Base-by-base conservation (phyloP, 2,797 vertebrate genomes). In the Anniella stebbinsi region DNA sequence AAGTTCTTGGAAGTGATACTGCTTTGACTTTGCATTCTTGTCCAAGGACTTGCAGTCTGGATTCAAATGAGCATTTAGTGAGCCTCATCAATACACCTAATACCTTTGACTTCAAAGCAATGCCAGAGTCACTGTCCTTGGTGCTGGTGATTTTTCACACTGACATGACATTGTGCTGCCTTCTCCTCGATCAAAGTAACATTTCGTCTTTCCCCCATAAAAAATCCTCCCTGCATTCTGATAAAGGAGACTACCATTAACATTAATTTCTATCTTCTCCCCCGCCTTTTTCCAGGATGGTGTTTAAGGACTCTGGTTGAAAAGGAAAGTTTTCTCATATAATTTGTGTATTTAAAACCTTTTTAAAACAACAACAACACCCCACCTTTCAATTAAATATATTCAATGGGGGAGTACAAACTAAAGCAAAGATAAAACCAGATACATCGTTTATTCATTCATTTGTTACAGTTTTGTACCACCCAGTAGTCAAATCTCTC, bases 111-210 rank as follows among this genome's bases (percentile, higher is more conserved):
- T 28, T 0, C 0, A 72, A 81, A 17, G 17, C 3, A 0, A 91
- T 91, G 86, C 80, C 1, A 38, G 54, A 84, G 89, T 73, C 91
- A 86, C 92, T 94, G 80, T 93, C 93, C 83, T 91, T 93, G 91
- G 94, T 96, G 91, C 92, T 93, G 94, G 92, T 66, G 57, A 77
- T 91, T 92, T 94, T 92, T 93, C 80, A 28, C 33, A 72, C 73
- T 86, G 89, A 87, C 21, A 0, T 41, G 67, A 67, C 0, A 9
- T 36, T 41, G 72, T 69, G 25, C 0, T 0, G 33, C 84, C 88
- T 87, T 91, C 70, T 66, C 87, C 66, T 41, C 33, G 90, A 21
- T 86, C 90, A 76, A 81, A 91, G 89, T 82, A 91, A 45, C 72
- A 54, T n/a, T 91, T 80, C n/a, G 51, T 3, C 80, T 86, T 63